These are phyloP conservation scores for Selene dorsalis DNA, from an alignment of 2,797 vertebrate species.

Conservation along the genomic window DNA sequence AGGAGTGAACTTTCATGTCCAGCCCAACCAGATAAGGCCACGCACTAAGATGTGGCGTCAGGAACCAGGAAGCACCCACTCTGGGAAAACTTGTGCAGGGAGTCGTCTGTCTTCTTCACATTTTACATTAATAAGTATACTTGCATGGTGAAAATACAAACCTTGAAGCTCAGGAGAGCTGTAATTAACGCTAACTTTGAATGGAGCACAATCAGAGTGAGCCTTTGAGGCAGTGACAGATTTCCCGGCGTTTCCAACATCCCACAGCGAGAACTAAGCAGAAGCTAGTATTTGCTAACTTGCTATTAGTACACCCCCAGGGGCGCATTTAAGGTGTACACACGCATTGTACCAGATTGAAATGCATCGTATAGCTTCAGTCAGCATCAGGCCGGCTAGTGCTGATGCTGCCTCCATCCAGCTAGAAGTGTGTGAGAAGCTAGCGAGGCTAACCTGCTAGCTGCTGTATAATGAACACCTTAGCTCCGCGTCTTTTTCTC, in stretches of 20 bases:
- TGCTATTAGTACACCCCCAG: not conserved
- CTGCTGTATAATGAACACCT: constrained; percentile 33
- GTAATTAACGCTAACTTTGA: constrained; percentile 17
- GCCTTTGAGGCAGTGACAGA: not conserved
- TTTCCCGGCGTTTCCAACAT: not conserved
- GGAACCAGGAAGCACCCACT: constrained; percentile 73
- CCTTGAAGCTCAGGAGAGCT: not conserved
- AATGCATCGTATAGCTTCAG: not conserved
- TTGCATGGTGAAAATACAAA: not conserved
- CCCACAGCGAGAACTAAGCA: not conserved
- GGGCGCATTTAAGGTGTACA: not conserved
- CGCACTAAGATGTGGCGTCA: constrained; percentile 70
- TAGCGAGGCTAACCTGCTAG: constrained; percentile 68
- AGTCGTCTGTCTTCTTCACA: not conserved
- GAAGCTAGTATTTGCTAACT: not conserved
- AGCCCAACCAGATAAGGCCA: constrained; percentile 82
- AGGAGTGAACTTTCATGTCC: constrained; percentile 43
- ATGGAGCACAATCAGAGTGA: not conserved
- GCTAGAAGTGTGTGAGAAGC: constrained; percentile 46
- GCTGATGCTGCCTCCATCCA: constrained; percentile 47
- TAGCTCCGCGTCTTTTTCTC: not conserved
- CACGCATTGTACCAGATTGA: rapidly evolving
- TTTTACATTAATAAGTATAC: not conserved
- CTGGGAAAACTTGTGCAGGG: constrained; percentile 50
- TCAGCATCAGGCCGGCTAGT: constrained; percentile 32